Evolutionary conservation across 1,140 invertebrate genomes (phyloP), one percentile per base, ranked within the genome.

Genomic region (silkworm (Bombyx mori)): DNA sequence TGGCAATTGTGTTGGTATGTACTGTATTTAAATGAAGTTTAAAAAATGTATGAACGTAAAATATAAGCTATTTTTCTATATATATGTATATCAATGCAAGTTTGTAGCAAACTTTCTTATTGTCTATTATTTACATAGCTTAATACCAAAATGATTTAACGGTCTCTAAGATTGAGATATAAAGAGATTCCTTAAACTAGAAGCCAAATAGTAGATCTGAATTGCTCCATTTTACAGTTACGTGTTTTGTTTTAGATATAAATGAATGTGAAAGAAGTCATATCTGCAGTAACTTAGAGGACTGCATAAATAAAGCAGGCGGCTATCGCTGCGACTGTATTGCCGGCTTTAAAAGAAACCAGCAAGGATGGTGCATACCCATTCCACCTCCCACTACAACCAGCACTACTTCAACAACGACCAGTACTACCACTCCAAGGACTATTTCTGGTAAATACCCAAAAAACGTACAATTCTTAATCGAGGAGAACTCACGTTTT

Each of bases 211-310:
- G 26, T 5, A 35, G 26, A 35, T 35, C 4, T 35, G 26, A 35
- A 35, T 5, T 35, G 26, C 4, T 35, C 2, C 26, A 35, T 35
- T 35, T 3, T 35, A 35, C 26, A 35, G 26, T 35, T 5, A 35
- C 26, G 26, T 5, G 26, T 35, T 35, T 35, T 35, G 7, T 89
- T 82, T 60, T 67, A 95, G 98, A 99, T 86, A 92, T 98, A 63
- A 93, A 99, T 80, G 98, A 99, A 86, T 99, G 98, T 75, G 62
- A 80, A 0, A 77, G 94, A 0, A 92, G 92, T 1, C 92, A 98
- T 75, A 93, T 96, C 65, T 99, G 98, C 75, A 81, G 90, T 35
- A 91, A 91, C 0, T 71, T 89, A 0, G 98, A 94, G 69, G 87
- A 91, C 3, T 99, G 98, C 75, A 89, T 91, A 56, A 99, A 99